Conservation (phyloP, 2,888 invertebrate genomes). For the Vesta saturnalis region DNA sequence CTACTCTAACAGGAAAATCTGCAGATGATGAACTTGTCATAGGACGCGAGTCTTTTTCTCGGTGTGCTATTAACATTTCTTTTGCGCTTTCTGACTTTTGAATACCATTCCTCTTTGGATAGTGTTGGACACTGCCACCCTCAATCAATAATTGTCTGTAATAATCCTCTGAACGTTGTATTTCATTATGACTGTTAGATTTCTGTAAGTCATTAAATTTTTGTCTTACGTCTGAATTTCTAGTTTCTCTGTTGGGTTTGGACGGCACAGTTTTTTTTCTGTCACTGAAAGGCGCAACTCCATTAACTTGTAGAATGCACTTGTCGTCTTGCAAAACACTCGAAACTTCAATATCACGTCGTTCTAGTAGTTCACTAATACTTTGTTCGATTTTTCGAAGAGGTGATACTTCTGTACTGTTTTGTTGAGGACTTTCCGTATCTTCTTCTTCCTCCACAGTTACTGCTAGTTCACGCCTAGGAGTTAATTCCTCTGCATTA, state of each 20-base stretch:
- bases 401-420: slow-evolving; percentile 72
- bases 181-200: slow-evolving; percentile 71
- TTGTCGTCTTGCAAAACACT: slow-evolving; percentile 52
- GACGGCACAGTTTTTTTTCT: slow-evolving; percentile 55
- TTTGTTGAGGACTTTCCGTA: slow-evolving; percentile 70
- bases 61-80: slow-evolving; percentile 71
- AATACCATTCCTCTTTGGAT: slow-evolving; percentile 69
- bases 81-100: slow-evolving; percentile 81
- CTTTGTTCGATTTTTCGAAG: slow-evolving; percentile 77
- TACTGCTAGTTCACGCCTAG: slow-evolving; percentile 73
- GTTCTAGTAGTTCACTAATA: slow-evolving; percentile 73
- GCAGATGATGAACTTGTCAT: slow-evolving; percentile 62
- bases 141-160: slow-evolving; percentile 59
- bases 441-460: slow-evolving; percentile 80
- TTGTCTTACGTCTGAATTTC: slow-evolving; percentile 60
- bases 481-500: slow-evolving; percentile 68
- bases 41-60: slow-evolving; percentile 54
- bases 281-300: slow-evolving; percentile 48
- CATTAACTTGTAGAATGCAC: slow-evolving; percentile 58
- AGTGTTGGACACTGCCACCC: slow-evolving; percentile 60
- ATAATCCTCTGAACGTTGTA: slow-evolving; percentile 62
- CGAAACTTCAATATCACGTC: slow-evolving; percentile 57
- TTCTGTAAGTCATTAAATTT: slow-evolving; percentile 70
- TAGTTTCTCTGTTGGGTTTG: slow-evolving; percentile 50
- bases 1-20: slow-evolving; percentile 71